Percentiles rank a stretch among this genome's conserved stretches.
phyloP scores from a whole-genome alignment of 2,888 invertebrate species.

The Liopterus haemorrhoidalis region DNA sequence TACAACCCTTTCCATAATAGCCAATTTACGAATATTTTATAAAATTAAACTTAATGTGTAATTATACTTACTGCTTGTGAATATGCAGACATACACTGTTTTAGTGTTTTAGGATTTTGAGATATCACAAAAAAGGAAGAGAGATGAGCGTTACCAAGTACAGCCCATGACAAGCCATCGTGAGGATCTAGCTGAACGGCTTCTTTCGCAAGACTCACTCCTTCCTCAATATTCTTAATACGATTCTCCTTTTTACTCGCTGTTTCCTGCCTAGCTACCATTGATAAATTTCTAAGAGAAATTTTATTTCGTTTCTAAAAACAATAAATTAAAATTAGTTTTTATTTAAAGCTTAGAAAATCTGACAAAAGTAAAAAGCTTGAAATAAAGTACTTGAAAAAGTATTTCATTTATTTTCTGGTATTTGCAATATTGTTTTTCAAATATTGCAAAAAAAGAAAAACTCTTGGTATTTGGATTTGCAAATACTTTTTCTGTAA shows the following conservation, averaged over 20 bases:
- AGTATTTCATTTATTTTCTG: too few relatives aligned
- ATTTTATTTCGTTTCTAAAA: slow-evolving; percentile 65
- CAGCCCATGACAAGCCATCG: slow-evolving; percentile 78
- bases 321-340: too few relatives aligned
- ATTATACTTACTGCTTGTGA: slow-evolving; percentile 62
- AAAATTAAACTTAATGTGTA: slow-evolving; percentile 9
- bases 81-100: slow-evolving; percentile 73
- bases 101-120: slow-evolving; percentile 66
- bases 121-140: slow-evolving; percentile 70
- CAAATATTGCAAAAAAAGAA: too few relatives aligned
- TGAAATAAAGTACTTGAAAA: too few relatives aligned
- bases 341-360: too few relatives aligned
- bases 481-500: too few relatives aligned
- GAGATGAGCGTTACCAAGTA: slow-evolving; percentile 79
- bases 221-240: slow-evolving; percentile 59
- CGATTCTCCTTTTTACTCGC: slow-evolving; percentile 49
- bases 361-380: too few relatives aligned
- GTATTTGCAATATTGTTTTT: too few relatives aligned
- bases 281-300: slow-evolving; percentile 73
- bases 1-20: too few relatives aligned
- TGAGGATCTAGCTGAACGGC: slow-evolving; percentile 70
- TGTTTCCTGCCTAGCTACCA: slow-evolving; percentile 66
- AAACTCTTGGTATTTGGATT: too few relatives aligned
- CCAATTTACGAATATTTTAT: too few relatives aligned
- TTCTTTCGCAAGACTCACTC: slow-evolving; percentile 73